Evolutionary conservation across 35 echinoderm and acorn worm species (phyloP).

Genomic region (Hemicentrotus pulcherrimus): DNA sequence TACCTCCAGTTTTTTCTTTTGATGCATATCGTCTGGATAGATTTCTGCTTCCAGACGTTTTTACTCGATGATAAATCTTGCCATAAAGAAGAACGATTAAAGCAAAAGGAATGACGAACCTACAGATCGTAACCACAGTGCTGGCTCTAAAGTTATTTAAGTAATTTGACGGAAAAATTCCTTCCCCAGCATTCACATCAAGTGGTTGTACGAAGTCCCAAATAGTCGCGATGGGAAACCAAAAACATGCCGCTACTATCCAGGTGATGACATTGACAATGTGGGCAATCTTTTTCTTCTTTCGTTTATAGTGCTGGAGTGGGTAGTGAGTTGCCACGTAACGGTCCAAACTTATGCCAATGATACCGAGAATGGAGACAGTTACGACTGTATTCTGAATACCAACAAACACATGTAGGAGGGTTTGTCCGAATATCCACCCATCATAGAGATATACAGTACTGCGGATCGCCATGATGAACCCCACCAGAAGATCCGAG

Average conservation of each 20-base stretch:
- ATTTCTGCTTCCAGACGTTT: neutral
- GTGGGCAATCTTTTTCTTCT: no score
- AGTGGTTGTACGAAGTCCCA: neutral
- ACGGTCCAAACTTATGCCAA: no score
- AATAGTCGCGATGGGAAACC: no score
- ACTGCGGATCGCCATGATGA: no score
- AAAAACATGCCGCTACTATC: no score
- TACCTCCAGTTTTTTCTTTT: neutral
- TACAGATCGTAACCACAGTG: no score
- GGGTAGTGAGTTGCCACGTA: slow-evolving; percentile 48
- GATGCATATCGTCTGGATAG: neutral
- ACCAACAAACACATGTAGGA: slow-evolving; percentile 5
- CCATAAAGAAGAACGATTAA: neutral
- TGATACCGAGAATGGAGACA: slow-evolving; percentile 33
- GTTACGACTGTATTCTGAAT: neutral
- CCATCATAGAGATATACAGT: neutral
- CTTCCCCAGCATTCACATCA: neutral
- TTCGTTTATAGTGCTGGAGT: slow-evolving; percentile 23
- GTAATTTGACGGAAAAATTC: neutral
- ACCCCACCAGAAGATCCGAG: slow-evolving; percentile 20
- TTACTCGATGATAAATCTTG: neutral
- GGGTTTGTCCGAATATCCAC: slow-evolving; percentile 48
- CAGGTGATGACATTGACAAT: slow-evolving; percentile 38
- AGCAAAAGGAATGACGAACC: neutral
- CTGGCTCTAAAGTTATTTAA: neutral